Evolutionary conservation across 2,113 vertebrate species (phyloP), one percentile per base, ranked within the genome.

Genomic region (Sterrhoptilus dennistouni): DNA sequence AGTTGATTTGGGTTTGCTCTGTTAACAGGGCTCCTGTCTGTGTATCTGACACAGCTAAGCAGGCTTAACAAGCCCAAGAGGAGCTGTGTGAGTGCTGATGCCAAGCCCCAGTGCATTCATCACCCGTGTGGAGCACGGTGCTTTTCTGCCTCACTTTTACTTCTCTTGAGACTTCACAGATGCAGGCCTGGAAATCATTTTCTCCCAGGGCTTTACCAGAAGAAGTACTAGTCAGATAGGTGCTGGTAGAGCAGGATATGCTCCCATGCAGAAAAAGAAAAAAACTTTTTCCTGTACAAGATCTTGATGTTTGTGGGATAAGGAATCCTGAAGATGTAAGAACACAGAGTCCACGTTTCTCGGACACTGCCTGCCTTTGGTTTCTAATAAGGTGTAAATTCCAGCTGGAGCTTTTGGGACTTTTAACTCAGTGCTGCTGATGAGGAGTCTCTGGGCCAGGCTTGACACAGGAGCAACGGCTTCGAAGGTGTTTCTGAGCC

Each of bases 91-190:
- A 83, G 59, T 65, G 63, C 54, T 63, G 66, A 11, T 81, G 71
- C 75, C 95, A 80, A 89, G 36, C 68, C 64, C 68, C 9, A 2
- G 79, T 42, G 27, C 14, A 14, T 59, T 60, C 52, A 31, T 54
- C 72, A 56, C 85, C 44, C 35, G 0, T 9, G 8, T 33, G 64
- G 75, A 59, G 29, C 1, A 27, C 0, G 0, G 14, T 42, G 75
- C 29, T 66, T 66, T 60, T 42, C 56, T 85, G 47, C 76, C 38
- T 81, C 61, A 20, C 24, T 72, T 76, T n/a, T 77, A 11, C 13
- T 66, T 60, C 75, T 59, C 82, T 54, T 21, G n/a, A 42, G 35
- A 11, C 10, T 75, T 49, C 44, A 31, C 60, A 66, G 72, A 15
- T 54, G 18, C 3, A 4, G 35, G 16, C 28, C 42, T 92, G 86